Conservation (phyloP, 2,113 vertebrate species). For the Genyomyrus donnyi region DNA sequence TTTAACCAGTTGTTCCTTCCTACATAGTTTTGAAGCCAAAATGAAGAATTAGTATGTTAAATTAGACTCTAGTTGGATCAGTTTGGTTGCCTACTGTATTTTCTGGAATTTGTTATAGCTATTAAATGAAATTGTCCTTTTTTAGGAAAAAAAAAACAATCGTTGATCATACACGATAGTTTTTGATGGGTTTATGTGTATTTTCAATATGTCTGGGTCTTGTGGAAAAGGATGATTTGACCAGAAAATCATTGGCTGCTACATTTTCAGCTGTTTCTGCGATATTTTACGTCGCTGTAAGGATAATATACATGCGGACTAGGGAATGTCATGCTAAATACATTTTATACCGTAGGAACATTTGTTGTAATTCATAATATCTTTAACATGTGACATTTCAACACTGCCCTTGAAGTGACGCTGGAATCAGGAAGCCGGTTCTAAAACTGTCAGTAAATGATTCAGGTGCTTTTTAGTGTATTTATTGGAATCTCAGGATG, state of each 20-base stretch:
- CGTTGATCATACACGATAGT: neutral
- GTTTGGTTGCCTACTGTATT: neutral
- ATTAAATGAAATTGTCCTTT: neutral
- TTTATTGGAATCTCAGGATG: neutral
- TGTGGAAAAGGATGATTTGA: neutral
- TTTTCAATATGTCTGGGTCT: neutral
- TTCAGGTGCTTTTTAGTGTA: neutral
- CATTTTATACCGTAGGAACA: neutral
- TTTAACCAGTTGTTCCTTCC: neutral
- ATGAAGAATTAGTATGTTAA: neutral
- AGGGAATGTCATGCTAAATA: neutral
- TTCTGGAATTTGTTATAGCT: neutral
- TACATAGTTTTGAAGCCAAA: neutral
- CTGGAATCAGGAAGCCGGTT: slow-evolving; percentile 1
- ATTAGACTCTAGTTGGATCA: neutral
- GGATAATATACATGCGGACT: neutral
- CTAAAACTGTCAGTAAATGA: slow-evolving; percentile 1
- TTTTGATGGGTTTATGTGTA: neutral
- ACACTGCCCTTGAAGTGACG: neutral
- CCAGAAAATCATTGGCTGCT: neutral
- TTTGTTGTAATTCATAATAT: neutral
- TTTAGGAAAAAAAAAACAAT: neutral
- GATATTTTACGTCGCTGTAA: neutral
- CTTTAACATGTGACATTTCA: slow-evolving; percentile 14
- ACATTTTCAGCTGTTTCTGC: neutral